Base-by-base conservation (phyloP, 2,888 invertebrate species). In the Portevinia maculata region DNA sequence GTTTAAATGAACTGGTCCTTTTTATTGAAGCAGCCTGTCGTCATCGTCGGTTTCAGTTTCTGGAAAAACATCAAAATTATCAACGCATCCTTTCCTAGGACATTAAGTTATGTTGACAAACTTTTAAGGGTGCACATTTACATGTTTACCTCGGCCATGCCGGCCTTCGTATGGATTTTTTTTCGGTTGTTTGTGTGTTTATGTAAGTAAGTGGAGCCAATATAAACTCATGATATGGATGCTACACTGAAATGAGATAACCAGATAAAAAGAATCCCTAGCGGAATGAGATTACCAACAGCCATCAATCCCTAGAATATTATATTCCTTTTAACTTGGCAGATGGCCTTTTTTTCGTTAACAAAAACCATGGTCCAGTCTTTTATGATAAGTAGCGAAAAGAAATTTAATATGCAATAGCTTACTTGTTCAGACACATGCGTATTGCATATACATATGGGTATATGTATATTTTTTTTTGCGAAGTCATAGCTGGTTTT, bases 1-100 rank as follows among this genome's bases (percentile, higher is more conserved):
- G 30, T 59, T 62, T 5, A 60, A 71, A 53, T 34, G 50, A 37
- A 60, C 15, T 59, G 30, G 41, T 44, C 41, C 17, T 52, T 52
- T 44, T 41, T 44, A 44, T 60, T 60, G 19, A 24, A 24, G 24
- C 24, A 24, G 19, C 6, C 21, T 57, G 11, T 11, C 3, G 1
- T 2, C 9, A 8, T 24, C 8, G 9, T 8, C 46, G 24, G 44
- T 11, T 21, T 53, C 6, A n/a, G 15, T 55, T 46, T 37, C 7
- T 48, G 55, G 50, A 24, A 65, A 50, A 74, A 74, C 53, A 62
- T 73, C 41, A 55, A 55, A 64, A 50, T 74, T 39, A 74, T 74
- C 44, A 39, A 64, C 57, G 64, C 50, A 74, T 74, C 74, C 73
- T 57, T 65, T 74, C 41, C 48, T 39, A 41, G 39, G 41, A 74